phyloP scores from a whole-genome alignment of 2,888 invertebrate species.

The Drosophila phalerata region DNA sequence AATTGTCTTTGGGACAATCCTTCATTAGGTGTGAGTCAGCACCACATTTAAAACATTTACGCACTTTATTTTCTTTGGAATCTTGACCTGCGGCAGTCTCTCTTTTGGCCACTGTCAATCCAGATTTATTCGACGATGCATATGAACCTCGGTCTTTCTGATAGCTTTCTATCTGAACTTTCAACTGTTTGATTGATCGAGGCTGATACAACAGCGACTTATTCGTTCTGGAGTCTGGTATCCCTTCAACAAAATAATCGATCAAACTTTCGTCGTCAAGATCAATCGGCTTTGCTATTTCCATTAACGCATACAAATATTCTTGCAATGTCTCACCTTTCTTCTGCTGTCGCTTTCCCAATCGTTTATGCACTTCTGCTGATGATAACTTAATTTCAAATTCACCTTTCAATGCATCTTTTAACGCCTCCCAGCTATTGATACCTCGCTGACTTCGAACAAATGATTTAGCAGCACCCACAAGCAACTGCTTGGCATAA shows the following conservation, averaged over 20 bases:
- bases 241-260: conserved; percentile 9
- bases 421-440: conserved; percentile 11
- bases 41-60: conserved; percentile 19
- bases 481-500: conserved; percentile 25
- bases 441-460: conserved; percentile 9
- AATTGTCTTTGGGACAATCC: background rate
- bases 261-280: conserved; percentile 11
- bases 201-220: conserved; percentile 2
- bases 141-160: background rate
- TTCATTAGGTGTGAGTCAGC: background rate
- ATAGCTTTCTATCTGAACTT: conserved; percentile 9
- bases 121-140: background rate
- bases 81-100: background rate
- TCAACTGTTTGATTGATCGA: conserved; percentile 8
- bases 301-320: conserved; percentile 24
- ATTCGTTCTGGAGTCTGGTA: conserved; percentile 4
- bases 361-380: conserved; percentile 12
- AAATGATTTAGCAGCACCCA: conserved; percentile 14
- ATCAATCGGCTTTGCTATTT: conserved; percentile 14
- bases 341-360: background rate
- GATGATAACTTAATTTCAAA: conserved; percentile 14
- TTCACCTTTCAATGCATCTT: conserved; percentile 3
- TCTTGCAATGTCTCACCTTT: conserved; percentile 24
- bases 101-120: background rate
- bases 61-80: background rate